Evolutionary conservation across 2,888 invertebrate genomes (phyloP), one percentile per base, ranked within the genome.

Genomic region (Acholoe squamosa): DNA sequence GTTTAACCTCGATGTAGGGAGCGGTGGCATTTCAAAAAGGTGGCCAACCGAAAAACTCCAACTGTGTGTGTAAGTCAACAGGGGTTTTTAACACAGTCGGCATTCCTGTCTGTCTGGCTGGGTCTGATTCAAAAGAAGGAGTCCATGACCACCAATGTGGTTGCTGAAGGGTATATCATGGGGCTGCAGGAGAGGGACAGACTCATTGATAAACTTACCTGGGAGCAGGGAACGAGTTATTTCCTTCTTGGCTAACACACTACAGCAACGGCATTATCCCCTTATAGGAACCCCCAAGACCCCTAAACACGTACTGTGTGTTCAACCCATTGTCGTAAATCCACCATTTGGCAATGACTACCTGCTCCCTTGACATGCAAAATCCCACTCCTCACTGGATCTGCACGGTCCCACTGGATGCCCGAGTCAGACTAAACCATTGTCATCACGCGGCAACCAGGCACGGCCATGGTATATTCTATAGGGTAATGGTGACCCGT

Each of bases 401-500:
- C 71, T 14, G 14, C n/a, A n/a, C 5, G 3, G 71, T 33, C 34
- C 16, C 22, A 12, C 34, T 34, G 16, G 16, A 80, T n/a, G 16
- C 43, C 22, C 34, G 0, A 43, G 34, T 34, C 80, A n/a, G 34
- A 77, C 22, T 77, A 33, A 31, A 31, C 10, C 77, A 77, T 77
- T 77, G 77, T 33, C 77, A 77, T 33, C 80, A 80, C 16, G 34
- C 10, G 80, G 33, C 34, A 14, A 28, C n/a, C 25, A 25, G 14
- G 31, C 5, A 7, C 3, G 28, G 28, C 19, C 80, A n/a, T 33
- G 80, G 80, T 80, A 33, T 34, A 80, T 33, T 80, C 33, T 80
- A 80, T 71, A 71, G 28, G 80, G 80, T 33, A 80, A 80, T 80
- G 80, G 80, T 80, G 34, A 25, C 16, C 3, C 43, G 80, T 19